phyloP scores from a whole-genome alignment of 2,113 vertebrate species.

The Prochilodus magdalenae region DNA sequence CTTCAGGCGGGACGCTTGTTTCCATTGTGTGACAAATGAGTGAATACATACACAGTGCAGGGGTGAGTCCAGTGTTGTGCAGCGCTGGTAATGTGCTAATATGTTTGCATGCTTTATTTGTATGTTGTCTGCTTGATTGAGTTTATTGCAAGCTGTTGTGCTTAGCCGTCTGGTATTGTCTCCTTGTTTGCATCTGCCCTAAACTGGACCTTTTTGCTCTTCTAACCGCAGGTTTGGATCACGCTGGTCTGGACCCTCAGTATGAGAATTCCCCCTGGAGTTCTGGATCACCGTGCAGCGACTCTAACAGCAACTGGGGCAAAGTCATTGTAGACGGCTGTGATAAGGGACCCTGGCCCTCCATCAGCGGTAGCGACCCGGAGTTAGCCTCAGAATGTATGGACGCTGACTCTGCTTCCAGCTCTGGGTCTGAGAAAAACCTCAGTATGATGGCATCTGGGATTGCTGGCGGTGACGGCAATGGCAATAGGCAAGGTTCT shows the following conservation, averaged over 20 bases:
- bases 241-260: slow-evolving; percentile 89
- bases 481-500: slow-evolving; percentile 80
- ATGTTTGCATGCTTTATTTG: no score
- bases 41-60: no score
- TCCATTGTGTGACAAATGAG: no score
- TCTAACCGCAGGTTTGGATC: slow-evolving; percentile 85
- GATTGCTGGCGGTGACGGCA: slow-evolving; percentile 80
- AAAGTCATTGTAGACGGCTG: slow-evolving; percentile 90
- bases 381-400: slow-evolving; percentile 94
- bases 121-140: no score
- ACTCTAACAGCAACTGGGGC: slow-evolving; percentile 92
- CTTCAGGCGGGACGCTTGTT: no score
- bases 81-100: no score
- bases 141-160: no score
- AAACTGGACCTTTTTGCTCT: neutral
- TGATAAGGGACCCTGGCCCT: slow-evolving; percentile 87
- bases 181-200: neutral
- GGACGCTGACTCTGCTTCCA: slow-evolving; percentile 93
- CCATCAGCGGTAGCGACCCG: slow-evolving; percentile 85
- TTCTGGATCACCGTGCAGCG: slow-evolving; percentile 88
- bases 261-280: slow-evolving; percentile 95
- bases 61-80: no score
- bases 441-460: slow-evolving; percentile 81
- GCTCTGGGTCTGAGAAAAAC: slow-evolving; percentile 90
- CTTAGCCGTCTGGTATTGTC: no score